Base-by-base conservation (phyloP, 2,797 vertebrate genomes). In the Caiman crocodilus region DNA sequence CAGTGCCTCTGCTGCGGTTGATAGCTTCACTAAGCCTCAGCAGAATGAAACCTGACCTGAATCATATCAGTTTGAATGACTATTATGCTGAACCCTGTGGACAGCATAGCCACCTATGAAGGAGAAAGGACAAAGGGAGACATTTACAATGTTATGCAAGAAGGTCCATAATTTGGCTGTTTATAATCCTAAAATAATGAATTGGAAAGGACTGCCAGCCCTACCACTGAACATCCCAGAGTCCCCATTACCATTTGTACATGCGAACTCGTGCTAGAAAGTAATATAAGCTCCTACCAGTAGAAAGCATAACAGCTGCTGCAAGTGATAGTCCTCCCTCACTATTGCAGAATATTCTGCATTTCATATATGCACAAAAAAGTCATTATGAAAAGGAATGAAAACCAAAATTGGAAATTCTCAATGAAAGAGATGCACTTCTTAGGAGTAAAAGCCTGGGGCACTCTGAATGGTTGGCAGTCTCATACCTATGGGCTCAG, bases 31-130 rank as follows among this genome's bases (percentile, higher is more conserved):
- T 67, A 94, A 94, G 42, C 32, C 0, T 0, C 50, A 91, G 86
- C 90, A 88, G 50, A 82, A 84, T 77, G 89, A 93, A 87, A 89
- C 32, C 82, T 90, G 73, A 84, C 67, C 79, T 73, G 88, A 93
- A 84, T 95, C 93, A 85, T 73, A 85, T 58, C 23, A 61, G 0
- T 0, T 74, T 88, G 92, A 86, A 77, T 91, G 88, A 60, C 21
- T 71, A 71, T 77, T 60, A 60, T 26, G 32, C 11, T 64, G 58
- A 85, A 61, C 28, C 61, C 20, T 50, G 21, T 61, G 55, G 82
- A 69, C 60, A 93, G 73, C 23, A 75, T 8, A 84, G 32, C 58
- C 23, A 89, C 25, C 15, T 50, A 84, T 89, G 30, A 76, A 73
- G 42, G 90, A 88, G 73, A 63, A 17, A 21, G n/a, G 35, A 60